Evolutionary conservation across 23 tunicate genomes (phyloP), one percentile per base, ranked within the genome.

Genomic region (Botrylloides violaceus): DNA sequence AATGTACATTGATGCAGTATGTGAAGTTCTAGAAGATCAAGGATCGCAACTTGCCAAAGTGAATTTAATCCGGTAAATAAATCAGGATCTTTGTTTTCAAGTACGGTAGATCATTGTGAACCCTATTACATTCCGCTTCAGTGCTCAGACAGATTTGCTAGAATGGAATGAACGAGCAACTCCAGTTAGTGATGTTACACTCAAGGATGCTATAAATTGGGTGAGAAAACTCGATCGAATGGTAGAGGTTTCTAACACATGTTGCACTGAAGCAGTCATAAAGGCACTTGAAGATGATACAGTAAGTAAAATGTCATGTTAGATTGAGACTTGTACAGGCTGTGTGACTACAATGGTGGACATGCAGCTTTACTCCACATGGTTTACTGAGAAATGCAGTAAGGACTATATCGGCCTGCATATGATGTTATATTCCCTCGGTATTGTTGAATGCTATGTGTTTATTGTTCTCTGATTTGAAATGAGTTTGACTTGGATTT

Each of bases 161-260:
- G 77, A 71, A 83, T 88, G 88, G 88, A 82, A 88, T 36, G 88
- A 88, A 26, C 81, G 76, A 23, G 88, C 88, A n/a, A 59, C 70
- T 59, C 88, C 96, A 1, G 96, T 88, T 24, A 88, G 86, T 74
- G 88, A 82, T 61, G 88, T 75, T 1, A 78, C 88, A 6, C 72
- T 77, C 34, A 66, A 58, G 50, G 70, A 63, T 58, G 88, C 96
- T 32, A 82, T 72, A 6, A 87, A 82, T 2, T 88, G 96, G 96
- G 73, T 88, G 2, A 61, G 71, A 15, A 70, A 74, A 1, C 73
- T 81, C 56, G 88, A 88, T 76, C 64, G 84, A 55, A 78, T 78
- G 84, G 96, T 83, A 3, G 84, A 81, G 57, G 66, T 56, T n/a
- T 77, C 84, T 28, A 35, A 87, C 72, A 81, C 96, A 20, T 75